Conservation (phyloP, 2,888 invertebrate species). For the Busseola fusca region DNA sequence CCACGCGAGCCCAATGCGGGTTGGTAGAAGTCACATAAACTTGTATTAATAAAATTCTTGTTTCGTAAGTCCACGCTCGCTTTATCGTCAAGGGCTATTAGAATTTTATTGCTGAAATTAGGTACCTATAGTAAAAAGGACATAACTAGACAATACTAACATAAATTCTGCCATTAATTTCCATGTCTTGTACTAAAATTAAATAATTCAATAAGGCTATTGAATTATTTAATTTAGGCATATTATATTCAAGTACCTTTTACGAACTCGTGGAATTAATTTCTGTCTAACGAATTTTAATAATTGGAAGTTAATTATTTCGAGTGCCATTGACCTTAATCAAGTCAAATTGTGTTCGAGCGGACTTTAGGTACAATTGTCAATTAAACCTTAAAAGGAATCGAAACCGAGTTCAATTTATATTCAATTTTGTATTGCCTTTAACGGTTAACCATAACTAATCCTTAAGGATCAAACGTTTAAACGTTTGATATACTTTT, state of each 20-base stretch:
- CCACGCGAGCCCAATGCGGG: too few relatives aligned
- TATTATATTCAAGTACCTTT: slow-evolving; percentile 35
- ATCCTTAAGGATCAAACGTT: too few relatives aligned
- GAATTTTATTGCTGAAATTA: slow-evolving; percentile 13
- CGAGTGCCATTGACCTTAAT: slow-evolving; percentile 70
- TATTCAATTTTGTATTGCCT: slow-evolving; percentile 64
- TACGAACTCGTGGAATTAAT: slow-evolving; percentile 46
- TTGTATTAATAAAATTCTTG: too few relatives aligned
- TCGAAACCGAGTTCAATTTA: slow-evolving; percentile 63
- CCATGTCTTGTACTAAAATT: slow-evolving; percentile 11
- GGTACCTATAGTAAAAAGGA: background rate
- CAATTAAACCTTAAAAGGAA: slow-evolving; percentile 67
- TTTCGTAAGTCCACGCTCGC: too few relatives aligned
- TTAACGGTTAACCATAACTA: slow-evolving; percentile 64
- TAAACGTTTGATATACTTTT: slow-evolving; percentile 67
- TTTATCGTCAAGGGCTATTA: slow-evolving; percentile 12
- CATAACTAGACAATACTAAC: slow-evolving; percentile 9
- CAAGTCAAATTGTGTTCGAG: slow-evolving; percentile 58
- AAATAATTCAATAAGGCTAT: slow-evolving; percentile 30
- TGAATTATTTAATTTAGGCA: too few relatives aligned
- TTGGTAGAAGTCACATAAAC: too few relatives aligned
- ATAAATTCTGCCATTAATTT: slow-evolving; percentile 28
- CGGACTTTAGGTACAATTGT: slow-evolving; percentile 50
- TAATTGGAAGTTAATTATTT: slow-evolving; percentile 59
- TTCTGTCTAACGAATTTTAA: slow-evolving; percentile 56